phyloP scores from a whole-genome alignment of 2,113 vertebrate species.

The Morone chrysops region DNA sequence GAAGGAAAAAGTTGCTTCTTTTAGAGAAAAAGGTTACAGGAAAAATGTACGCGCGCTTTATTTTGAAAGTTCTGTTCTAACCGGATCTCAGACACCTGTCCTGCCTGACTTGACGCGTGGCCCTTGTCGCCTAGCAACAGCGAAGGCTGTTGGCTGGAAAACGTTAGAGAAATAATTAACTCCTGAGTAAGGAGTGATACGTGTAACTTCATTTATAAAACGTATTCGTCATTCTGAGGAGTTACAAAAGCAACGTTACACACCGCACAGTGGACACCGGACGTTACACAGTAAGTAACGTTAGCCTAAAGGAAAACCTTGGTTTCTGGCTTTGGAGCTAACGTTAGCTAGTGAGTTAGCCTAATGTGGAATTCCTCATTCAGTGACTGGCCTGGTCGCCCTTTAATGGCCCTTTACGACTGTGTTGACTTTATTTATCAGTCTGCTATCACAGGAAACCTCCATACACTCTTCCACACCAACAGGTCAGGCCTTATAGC shows the following conservation, averaged over 20 bases:
- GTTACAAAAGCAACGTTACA: not conserved
- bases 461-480: not conserved
- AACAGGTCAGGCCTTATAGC: not conserved
- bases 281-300: not conserved
- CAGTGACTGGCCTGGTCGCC: not conserved
- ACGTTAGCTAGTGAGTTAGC: too few relatives aligned
- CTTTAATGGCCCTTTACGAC: not conserved
- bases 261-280: not conserved
- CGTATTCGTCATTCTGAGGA: not conserved
- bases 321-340: too few relatives aligned
- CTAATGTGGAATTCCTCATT: not conserved
- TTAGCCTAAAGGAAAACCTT: not conserved
- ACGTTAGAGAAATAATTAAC: not conserved
- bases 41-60: not conserved
- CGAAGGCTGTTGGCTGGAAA: not conserved
- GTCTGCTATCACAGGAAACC: not conserved
- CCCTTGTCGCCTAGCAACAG: constrained; percentile 34
- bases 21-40: not conserved
- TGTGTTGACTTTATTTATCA: not conserved
- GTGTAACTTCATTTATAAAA: not conserved
- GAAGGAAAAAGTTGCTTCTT: too few relatives aligned
- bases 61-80: not conserved
- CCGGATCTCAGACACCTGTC: not conserved
- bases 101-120: not conserved
- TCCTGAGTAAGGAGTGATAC: not conserved